Evolutionary conservation across 2,888 invertebrate species (phyloP).

Genomic region (Diarsia mendica): DNA sequence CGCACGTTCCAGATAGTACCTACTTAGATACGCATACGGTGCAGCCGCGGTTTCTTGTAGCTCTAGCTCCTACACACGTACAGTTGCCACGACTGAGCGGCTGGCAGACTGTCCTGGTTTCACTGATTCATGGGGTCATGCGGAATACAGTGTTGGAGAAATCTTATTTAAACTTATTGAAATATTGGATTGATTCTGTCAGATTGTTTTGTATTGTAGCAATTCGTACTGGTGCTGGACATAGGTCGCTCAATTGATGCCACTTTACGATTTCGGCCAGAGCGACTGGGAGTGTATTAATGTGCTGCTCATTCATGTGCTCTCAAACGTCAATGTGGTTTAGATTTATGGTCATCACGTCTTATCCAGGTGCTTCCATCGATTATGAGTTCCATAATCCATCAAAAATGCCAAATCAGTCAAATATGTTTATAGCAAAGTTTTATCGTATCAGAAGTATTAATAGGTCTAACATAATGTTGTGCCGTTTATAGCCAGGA

Average conservation of each 20-base stretch:
- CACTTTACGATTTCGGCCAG: neutral
- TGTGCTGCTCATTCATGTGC: neutral
- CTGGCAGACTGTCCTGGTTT: slow-evolving; percentile 53
- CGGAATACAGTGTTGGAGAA: neutral
- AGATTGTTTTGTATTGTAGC: neutral
- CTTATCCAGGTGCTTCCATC: neutral
- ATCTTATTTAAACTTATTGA: neutral
- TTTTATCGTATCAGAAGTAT: neutral
- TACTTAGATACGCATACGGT: slow-evolving; percentile 48
- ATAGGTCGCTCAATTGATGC: neutral
- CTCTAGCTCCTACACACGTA: slow-evolving; percentile 56
- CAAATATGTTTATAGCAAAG: neutral
- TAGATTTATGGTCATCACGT: neutral
- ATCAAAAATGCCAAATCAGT: neutral
- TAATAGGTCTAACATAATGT: neutral
- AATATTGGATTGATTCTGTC: neutral
- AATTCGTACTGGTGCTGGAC: neutral
- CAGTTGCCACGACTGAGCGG: slow-evolving; percentile 52
- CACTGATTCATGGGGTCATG: slow-evolving; percentile 9
- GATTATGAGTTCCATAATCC: neutral
- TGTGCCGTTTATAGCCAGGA: neutral
- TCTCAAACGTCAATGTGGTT: neutral
- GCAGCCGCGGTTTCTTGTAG: slow-evolving; percentile 64
- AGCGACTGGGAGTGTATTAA: neutral
- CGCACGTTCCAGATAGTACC: slow-evolving; percentile 69